These are phyloP conservation scores for Temnothorax curvispinosus DNA, from an alignment of 1,140 invertebrate genomes.

Conservation along the genomic window DNA sequence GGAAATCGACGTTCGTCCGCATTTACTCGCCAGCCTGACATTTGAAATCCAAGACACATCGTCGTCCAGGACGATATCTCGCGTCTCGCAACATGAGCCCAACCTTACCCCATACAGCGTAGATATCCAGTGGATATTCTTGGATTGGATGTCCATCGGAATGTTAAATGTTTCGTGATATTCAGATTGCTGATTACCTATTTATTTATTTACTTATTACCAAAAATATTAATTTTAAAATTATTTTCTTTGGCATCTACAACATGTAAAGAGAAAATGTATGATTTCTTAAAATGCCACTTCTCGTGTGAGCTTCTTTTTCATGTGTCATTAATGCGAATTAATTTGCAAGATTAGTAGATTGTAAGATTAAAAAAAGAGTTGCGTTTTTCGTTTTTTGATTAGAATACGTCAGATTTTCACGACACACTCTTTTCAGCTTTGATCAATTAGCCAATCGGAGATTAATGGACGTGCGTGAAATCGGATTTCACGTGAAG, in stretches of 20 bases:
- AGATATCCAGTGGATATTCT: slow-evolving; percentile 45
- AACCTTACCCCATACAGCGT: not conserved
- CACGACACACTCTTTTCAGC: slow-evolving; percentile 48
- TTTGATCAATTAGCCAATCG: slow-evolving; percentile 72
- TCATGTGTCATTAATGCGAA: not conserved
- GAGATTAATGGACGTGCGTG: slow-evolving; percentile 74
- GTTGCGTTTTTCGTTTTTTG: not conserved
- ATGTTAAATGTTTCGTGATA: not conserved
- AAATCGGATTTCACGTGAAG: slow-evolving; percentile 76
- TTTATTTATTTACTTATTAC: not conserved
- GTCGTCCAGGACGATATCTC: slow-evolving; percentile 55
- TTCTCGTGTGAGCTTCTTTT: not conserved
- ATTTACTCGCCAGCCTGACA: slow-evolving; percentile 74
- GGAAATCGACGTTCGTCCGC: slow-evolving; percentile 74
- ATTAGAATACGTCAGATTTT: slow-evolving; percentile 28
- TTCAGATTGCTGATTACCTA: not conserved
- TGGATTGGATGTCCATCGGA: slow-evolving; percentile 33
- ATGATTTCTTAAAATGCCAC: not conserved
- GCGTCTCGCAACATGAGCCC: slow-evolving; percentile 7
- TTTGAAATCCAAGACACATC: slow-evolving; percentile 75
- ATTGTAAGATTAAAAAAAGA: not conserved
- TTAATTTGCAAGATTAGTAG: not conserved
- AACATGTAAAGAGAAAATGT: not conserved
- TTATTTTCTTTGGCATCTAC: not conserved
- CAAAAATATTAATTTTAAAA: not conserved